These are phyloP conservation scores for Lymantria dispar DNA, from an alignment of 2,888 invertebrate genomes.

Conservation along the genomic window DNA sequence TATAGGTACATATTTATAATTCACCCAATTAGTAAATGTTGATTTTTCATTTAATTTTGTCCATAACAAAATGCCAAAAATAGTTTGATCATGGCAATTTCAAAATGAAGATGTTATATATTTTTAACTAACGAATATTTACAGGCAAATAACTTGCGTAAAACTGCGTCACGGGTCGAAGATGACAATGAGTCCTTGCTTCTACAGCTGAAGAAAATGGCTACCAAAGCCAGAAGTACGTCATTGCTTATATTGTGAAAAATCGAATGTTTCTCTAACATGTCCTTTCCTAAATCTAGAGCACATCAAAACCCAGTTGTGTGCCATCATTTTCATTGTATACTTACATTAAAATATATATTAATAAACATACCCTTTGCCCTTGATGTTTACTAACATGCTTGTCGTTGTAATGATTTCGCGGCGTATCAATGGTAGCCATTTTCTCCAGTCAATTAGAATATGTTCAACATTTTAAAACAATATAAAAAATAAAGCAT, in stretches of 20 bases:
- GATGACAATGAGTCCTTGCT: conserved; percentile 98
- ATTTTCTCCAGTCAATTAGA: conserved; percentile 73
- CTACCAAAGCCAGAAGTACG: conserved; percentile 92
- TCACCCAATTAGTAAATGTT: conserved; percentile 40
- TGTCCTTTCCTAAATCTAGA: conserved; percentile 37
- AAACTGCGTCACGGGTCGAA: conserved; percentile 95
- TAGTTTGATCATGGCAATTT: conserved; percentile 24
- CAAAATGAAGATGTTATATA: conserved; percentile 33
- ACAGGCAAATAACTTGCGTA: conserved; percentile 93
- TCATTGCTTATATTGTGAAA: conserved; percentile 68
- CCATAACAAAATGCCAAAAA: conserved; percentile 22
- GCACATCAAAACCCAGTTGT: conserved; percentile 33
- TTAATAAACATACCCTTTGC: conserved; percentile 28
- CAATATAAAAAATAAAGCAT: neutral
- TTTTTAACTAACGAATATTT: conserved; percentile 75
- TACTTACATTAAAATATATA: conserved; percentile 34
- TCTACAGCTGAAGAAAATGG: conserved; percentile 98
- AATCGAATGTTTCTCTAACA: conserved; percentile 55
- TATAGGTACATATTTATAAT: conserved; percentile 68
- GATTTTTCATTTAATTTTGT: conserved; percentile 31
- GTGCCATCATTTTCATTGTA: conserved; percentile 39
- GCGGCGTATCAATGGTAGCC: conserved; percentile 76
- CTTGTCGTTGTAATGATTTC: conserved; percentile 50
- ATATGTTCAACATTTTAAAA: conserved; percentile 8
- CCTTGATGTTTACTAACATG: conserved; percentile 63